These are phyloP conservation scores for Mastacembelus armatus DNA, from an alignment of 2,797 vertebrate species.

Conservation along the genomic window DNA sequence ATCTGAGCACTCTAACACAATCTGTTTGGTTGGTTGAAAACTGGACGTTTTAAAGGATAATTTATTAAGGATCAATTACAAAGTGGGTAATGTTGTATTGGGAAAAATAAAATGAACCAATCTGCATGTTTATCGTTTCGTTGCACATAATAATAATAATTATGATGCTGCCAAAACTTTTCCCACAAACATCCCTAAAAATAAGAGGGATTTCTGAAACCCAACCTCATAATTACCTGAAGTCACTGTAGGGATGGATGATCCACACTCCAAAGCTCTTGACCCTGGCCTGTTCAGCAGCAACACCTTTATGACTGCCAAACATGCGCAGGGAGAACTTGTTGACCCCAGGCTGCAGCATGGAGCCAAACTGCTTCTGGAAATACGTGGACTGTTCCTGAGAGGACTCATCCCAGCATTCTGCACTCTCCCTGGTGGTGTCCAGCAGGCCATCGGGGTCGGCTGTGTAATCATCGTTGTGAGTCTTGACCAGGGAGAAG, in stretches of 20 bases:
- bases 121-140: neutral
- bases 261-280: constrained; percentile 94
- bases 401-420: constrained; percentile 45
- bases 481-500: constrained; percentile 74
- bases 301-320: constrained; percentile 95
- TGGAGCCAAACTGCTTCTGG: constrained; percentile 86
- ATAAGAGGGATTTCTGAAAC: neutral
- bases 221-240: constrained; percentile 84
- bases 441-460: constrained; percentile 75
- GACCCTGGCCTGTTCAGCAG: constrained; percentile 92
- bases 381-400: constrained; percentile 79
- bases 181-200: neutral
- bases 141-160: too few species aligned
- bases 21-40: constrained; percentile 11
- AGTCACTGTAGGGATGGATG: constrained; percentile 98
- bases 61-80: neutral
- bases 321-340: constrained; percentile 98
- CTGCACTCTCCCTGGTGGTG: constrained; percentile 49
- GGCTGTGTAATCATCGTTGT: constrained; percentile 74
- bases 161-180: neutral
- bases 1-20: neutral
- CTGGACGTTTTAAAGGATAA: constrained; percentile 18
- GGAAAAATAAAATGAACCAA: neutral
- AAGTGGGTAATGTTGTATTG: neutral
- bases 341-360: constrained; percentile 95